Percentiles rank a stretch among this genome's conserved stretches.
Evolutionary conservation across 2,888 invertebrate species (phyloP).

Genomic region (Clunio marinus): DNA sequence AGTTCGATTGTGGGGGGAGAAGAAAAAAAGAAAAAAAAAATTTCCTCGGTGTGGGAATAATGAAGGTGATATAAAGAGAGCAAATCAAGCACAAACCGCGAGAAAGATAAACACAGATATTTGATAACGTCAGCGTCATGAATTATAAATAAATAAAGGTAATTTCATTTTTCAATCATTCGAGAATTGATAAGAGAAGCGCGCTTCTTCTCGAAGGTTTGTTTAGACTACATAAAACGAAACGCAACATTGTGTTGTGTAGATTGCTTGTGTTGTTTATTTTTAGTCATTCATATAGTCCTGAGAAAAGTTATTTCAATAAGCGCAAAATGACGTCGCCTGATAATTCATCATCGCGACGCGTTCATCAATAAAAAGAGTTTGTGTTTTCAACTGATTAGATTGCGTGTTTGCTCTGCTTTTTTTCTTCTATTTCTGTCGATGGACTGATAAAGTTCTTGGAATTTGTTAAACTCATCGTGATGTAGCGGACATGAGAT

Average conservation of each 20-base stretch:
- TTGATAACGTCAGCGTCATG: constrained; percentile 20
- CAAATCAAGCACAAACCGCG: constrained; percentile 20
- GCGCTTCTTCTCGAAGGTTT: background rate
- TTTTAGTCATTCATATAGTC: background rate
- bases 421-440: background rate
- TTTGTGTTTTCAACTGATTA: background rate
- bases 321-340: background rate
- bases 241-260: no score
- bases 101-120: constrained; percentile 20
- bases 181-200: constrained; percentile 12
- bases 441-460: background rate
- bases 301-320: background rate
- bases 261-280: no score
- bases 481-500: background rate
- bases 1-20: background rate
- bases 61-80: background rate
- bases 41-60: background rate
- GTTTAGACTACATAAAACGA: background rate
- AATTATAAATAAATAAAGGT: constrained; percentile 22
- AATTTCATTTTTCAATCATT: constrained; percentile 8
- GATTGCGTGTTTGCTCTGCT: background rate
- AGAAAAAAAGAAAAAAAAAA: background rate
- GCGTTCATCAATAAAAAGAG: background rate
- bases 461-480: background rate
- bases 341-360: background rate